Evolutionary conservation across 53 echinoderm and acorn worm genomes (phyloP), one percentile per base, ranked within the genome.

Genomic region (Holothuria scabra): DNA sequence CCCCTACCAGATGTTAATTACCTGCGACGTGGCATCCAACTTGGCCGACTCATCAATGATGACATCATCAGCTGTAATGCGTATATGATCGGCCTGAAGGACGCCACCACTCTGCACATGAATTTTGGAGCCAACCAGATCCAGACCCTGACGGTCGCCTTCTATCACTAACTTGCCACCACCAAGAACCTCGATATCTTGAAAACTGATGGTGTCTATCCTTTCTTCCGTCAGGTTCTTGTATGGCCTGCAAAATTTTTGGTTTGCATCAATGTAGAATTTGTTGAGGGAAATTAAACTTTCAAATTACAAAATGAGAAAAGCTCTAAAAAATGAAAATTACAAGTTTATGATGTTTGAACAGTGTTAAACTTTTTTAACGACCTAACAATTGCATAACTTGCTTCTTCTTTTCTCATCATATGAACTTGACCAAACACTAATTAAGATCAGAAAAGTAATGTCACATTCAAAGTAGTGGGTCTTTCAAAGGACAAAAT

Each of bases 121-220:
- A 2, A 95, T 64, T 66, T 48, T 82, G 61, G 88, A 84, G 52
- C 92, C 92, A 84, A 67, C 62, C 80, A 95, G 86, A 32, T 48
- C 61, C 11, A 95, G 83, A 38, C 95, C 95, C 35, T 89, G 84
- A 24, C 29, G 56, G 30, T 88, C 92, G 23, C 95, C 92, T 61
- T 92, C 91, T 65, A 92, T 83, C n/a, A 86, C 88, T 14, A 95
- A 66, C 52, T 81, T 87, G 32, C 95, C 92, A 24, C 95, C 95
- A 24, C 95, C 95, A 70, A 86, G 90, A n/a, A 95, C 34, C 46
- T 84, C 84, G 60, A 95, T 86, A 23, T 85, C 74, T 26, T 90
- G 86, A 87, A 90, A 95, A 33, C 62, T 56, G 60, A 95, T 78
- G n/a, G 71, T 66, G 60, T 90, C 72, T 8, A 87, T 60, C 29